A percentile compares a stretch with the other conserved stretches of the same genome.
These are phyloP conservation scores for Blastobasis adustella DNA, from an alignment of 2,888 invertebrate species.

Conservation along the genomic window DNA sequence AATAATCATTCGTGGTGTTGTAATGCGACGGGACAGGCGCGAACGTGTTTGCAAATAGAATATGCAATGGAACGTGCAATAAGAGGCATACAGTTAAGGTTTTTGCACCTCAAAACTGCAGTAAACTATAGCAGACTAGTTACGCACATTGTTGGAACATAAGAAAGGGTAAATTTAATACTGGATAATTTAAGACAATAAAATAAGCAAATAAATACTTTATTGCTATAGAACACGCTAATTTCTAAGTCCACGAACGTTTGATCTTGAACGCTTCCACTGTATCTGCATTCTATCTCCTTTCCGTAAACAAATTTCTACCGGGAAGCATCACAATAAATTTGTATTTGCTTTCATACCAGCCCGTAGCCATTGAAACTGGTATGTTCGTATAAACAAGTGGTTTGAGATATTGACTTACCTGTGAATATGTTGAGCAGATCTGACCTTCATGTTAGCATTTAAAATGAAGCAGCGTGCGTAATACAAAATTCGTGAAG, in stretches of 20 bases:
- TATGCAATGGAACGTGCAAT: slow-evolving; percentile 28
- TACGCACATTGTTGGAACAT: slow-evolving; percentile 19
- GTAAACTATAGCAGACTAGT: no score
- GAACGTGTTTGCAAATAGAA: slow-evolving; percentile 47
- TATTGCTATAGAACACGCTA: neutral
- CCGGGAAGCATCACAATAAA: slow-evolving; percentile 10
- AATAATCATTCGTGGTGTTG: slow-evolving; percentile 52
- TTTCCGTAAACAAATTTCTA: slow-evolving; percentile 5
- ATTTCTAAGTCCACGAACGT: neutral
- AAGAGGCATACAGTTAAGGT: slow-evolving; percentile 3
- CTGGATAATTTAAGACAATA: neutral
- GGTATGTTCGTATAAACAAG: slow-evolving; percentile 8
- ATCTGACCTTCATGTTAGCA: slow-evolving; percentile 5
- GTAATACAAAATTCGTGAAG: neutral
- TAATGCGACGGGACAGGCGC: slow-evolving; percentile 28
- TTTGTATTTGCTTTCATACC: slow-evolving; percentile 10
- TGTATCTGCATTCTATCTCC: slow-evolving; percentile 21
- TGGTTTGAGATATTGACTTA: slow-evolving; percentile 12
- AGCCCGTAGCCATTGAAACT: slow-evolving; percentile 2
- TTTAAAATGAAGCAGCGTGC: neutral
- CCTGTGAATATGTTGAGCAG: slow-evolving; percentile 11
- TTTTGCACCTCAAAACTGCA: no score
- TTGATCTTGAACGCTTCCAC: slow-evolving; percentile 19
- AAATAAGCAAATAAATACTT: neutral
- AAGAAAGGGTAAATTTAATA: slow-evolving; percentile 2